Base-by-base conservation (phyloP, 1,140 invertebrate genomes). In the Drosophila micromelanica region DNA sequence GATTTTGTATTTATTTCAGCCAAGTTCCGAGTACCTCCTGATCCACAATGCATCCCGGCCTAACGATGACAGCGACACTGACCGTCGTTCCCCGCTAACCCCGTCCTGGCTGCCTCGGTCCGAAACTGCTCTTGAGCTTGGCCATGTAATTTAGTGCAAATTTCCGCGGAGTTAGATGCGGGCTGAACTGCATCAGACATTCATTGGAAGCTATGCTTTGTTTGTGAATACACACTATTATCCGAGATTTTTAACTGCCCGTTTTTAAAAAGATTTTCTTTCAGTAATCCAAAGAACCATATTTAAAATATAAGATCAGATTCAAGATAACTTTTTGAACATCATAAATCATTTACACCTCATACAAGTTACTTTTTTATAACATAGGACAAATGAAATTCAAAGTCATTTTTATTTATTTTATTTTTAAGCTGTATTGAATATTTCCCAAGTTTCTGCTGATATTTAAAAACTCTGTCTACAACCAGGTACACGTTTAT, bases 1-100 rank as follows among this genome's bases (percentile, higher is more conserved):
- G 84, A 89, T 89, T 87, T 84, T 84, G 79, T 87, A 87, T 87
- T 89, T 89, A 89, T 87, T 87, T 89, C 84, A 79, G 61, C 64
- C 61, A 67, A 72, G 67, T 70, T 51, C 49, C 55, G 49, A 68
- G 56, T 73, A 62, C 48, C 77, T 20, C 27, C 48, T 23, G 45
- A 15, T 51, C 52, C 52, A 59, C 40, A 40, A 55, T 61, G 43
- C 56, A 38, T 7, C 12, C 11, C 35, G 35, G 55, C 40, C 63
- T 68, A 73, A 73, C 63, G 64, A 73, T 42, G 61, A 57, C 54
- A 65, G 54, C 30, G 12, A 30, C 42, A 64, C 49, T 48, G 52
- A 69, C 43, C 42, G 35, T 52, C 17, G 17, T 17, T 70, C n/a
- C n/a, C 12, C 11, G 27, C 55, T 42, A 15, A 35, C 46, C 40